Conservation (phyloP, 2,888 invertebrate genomes). For the Masnerella sp. region DNA sequence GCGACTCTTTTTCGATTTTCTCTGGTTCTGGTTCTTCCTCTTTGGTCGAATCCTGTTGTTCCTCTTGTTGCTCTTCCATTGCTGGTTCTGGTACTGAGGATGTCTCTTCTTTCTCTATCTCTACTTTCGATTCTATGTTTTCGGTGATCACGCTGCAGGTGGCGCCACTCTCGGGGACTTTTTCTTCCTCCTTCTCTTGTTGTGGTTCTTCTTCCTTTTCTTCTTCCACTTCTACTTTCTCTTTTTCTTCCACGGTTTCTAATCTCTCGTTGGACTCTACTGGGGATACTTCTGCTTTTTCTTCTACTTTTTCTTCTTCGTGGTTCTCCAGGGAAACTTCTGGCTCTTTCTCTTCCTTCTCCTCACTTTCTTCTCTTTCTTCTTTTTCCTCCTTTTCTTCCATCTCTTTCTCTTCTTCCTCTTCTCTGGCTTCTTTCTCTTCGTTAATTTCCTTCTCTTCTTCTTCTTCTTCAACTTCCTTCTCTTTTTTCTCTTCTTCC, state of each 20-base stretch:
- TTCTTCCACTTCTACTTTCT: background rate
- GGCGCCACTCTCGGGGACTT: background rate
- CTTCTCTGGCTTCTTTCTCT: background rate
- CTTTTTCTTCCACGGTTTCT: slow-evolving; percentile 23
- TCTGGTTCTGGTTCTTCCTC: slow-evolving; percentile 24
- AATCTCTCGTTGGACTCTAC: slow-evolving; percentile 43
- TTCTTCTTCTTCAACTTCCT: slow-evolving; percentile 39
- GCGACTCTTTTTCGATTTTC: slow-evolving; percentile 8
- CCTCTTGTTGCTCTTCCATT: background rate
- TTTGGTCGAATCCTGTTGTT: slow-evolving; percentile 1
- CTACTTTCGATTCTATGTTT: slow-evolving; percentile 19
- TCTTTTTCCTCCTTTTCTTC: slow-evolving; percentile 30
- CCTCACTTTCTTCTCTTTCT: slow-evolving; percentile 11
- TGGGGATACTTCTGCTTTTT: slow-evolving; percentile 47
- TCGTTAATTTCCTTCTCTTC: slow-evolving; percentile 26
- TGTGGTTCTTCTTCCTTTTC: background rate
- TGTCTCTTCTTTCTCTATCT: background rate
- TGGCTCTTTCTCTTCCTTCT: slow-evolving; percentile 24
- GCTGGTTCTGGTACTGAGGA: background rate
- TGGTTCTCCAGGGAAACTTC: slow-evolving; percentile 17
- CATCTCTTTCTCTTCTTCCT: slow-evolving; percentile 14
- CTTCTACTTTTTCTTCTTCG: background rate
- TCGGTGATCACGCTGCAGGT: background rate
- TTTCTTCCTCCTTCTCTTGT: background rate
- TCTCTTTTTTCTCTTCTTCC: slow-evolving; percentile 39